Evolutionary conservation across 2,113 vertebrate genomes (phyloP).

Genomic region (Scartelaos histophorus): DNA sequence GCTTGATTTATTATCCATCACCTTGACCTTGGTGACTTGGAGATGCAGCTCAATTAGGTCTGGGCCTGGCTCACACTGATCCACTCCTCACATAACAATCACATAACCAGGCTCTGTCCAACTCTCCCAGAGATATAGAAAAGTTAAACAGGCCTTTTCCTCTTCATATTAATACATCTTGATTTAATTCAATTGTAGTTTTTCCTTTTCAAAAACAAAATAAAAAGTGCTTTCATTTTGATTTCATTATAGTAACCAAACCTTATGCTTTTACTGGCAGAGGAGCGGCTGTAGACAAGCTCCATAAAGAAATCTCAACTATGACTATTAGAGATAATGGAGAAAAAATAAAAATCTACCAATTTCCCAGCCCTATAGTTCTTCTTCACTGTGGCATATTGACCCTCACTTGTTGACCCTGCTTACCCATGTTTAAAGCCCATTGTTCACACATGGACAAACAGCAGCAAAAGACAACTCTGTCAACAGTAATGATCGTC

Average conservation of each 20-base stretch:
- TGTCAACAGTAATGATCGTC: constrained; percentile 29
- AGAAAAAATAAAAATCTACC: no score
- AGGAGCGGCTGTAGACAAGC: no score
- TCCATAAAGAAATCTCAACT: no score
- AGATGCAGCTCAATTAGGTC: constrained; percentile 72
- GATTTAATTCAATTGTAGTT: no score
- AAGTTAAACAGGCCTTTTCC: constrained; percentile 8
- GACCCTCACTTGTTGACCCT: not conserved
- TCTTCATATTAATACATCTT: no score
- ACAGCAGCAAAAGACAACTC: not conserved
- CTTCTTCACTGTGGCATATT: not conserved
- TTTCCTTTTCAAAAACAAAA: no score
- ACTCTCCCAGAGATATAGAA: not conserved
- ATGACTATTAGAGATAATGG: no score
- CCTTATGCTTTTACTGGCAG: no score
- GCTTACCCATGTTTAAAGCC: not conserved
- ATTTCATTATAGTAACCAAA: no score
- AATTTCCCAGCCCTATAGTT: no score
- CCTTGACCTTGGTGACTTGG: constrained; percentile 70
- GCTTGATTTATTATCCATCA: constrained; percentile 74
- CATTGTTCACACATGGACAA: not conserved
- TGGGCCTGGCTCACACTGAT: constrained; percentile 42
- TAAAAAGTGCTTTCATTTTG: no score
- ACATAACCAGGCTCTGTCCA: constrained; percentile 19
- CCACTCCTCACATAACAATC: constrained; percentile 54